phyloP scores from a whole-genome alignment of 2,113 vertebrate species.

The Gopherus evgoodei region DNA sequence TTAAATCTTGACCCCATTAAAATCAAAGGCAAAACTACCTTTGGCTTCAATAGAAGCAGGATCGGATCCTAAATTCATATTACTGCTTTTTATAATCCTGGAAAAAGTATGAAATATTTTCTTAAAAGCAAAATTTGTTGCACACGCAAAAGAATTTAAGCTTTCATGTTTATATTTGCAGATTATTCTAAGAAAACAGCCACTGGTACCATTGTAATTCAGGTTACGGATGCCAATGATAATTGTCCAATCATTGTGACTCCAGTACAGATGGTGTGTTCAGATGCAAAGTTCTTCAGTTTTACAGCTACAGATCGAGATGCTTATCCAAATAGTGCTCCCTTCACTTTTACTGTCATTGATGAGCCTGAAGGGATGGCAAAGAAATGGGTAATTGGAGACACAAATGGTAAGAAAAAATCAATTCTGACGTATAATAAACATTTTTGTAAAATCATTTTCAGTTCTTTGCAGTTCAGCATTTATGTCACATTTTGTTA shows the following conservation, averaged over 20 bases:
- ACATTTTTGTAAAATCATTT: not conserved
- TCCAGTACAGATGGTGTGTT: conserved; percentile 79
- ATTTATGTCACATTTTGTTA: not conserved
- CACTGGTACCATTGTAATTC: conserved; percentile 89
- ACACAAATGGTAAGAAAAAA: conserved; percentile 81
- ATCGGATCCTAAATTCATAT: not conserved
- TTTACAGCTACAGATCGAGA: conserved; percentile 87
- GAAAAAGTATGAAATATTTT: not conserved
- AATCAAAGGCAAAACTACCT: not conserved
- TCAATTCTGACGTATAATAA: not conserved
- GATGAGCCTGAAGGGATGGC: conserved; percentile 69
- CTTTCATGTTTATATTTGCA: conserved; percentile 48
- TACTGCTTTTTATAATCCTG: not conserved
- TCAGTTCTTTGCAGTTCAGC: not conserved
- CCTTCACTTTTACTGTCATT: conserved; percentile 85
- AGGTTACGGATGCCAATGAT: conserved; percentile 90
- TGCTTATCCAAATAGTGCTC: conserved; percentile 81
- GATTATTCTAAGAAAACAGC: conserved; percentile 84
- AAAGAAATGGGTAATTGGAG: conserved; percentile 83
- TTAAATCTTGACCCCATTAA: not conserved
- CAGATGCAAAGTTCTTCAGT: conserved; percentile 72
- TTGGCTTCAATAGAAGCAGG: not conserved
- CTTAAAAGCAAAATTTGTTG: not conserved
- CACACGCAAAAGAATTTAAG: not conserved
- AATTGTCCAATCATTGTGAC: conserved; percentile 86